Conservation (phyloP, 2,888 invertebrate species). For the Polyommatus icarus region DNA sequence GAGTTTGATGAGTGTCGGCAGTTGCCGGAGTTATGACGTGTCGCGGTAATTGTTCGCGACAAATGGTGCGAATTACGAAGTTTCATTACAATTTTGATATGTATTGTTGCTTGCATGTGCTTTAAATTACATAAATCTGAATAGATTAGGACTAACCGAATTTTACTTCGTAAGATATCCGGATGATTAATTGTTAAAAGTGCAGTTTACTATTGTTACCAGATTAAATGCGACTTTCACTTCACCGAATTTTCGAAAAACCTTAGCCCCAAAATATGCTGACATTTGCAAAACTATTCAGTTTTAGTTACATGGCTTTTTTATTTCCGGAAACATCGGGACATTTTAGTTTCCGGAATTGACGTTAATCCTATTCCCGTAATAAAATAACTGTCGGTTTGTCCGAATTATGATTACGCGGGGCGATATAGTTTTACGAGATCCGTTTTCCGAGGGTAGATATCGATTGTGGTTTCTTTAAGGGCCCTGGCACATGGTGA, state of each 20-base stretch:
- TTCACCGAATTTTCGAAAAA: too few species aligned
- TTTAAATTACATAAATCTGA: background rate
- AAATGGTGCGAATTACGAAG: background rate
- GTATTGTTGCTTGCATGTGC: background rate
- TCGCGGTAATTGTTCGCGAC: background rate
- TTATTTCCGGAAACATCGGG: background rate
- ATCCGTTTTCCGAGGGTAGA: slow-evolving; percentile 31
- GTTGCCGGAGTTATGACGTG: background rate
- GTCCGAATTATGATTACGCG: slow-evolving; percentile 34
- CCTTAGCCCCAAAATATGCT: background rate
- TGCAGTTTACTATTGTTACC: too few species aligned
- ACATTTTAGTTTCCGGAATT: slow-evolving; percentile 8
- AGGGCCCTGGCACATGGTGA: background rate
- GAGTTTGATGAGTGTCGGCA: background rate
- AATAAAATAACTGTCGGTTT: slow-evolving; percentile 32
- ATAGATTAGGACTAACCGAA: too few species aligned
- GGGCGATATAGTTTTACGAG: slow-evolving; percentile 36
- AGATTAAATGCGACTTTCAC: too few species aligned
- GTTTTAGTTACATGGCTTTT: background rate
- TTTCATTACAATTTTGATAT: background rate
- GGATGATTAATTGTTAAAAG: too few species aligned
- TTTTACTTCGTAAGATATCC: too few species aligned
- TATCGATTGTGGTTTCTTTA: slow-evolving; percentile 27
- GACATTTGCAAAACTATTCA: background rate
- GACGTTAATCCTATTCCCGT: slow-evolving; percentile 1